Base-by-base conservation (phyloP, 2,797 vertebrate species). In the Notamacropus eugenii region DNA sequence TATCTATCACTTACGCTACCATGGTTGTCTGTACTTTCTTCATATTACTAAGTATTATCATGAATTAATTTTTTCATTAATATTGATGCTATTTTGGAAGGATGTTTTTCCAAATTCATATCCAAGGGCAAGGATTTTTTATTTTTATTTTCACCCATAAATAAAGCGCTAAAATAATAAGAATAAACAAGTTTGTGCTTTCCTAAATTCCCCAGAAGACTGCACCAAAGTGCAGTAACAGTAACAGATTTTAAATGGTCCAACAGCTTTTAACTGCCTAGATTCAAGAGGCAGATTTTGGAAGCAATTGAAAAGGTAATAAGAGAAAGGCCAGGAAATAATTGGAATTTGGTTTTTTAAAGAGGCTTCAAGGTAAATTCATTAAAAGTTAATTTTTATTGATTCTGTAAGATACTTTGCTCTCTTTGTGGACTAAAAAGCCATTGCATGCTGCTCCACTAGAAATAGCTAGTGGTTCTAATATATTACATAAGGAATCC, bases 331-430 rank as follows among this genome's bases (percentile, higher is more conserved):
- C 67, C 91, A 82, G 40, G 59, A 97, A 98, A 91, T 96, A 97
- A 95, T 54, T 96, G 92, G 46, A 54, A 97, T 90, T 93, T 87
- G 55, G 0, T 34, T 31, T 96, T 98, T 98, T 95, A 90, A 95
- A 97, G 95, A 93, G 50, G 90, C 24, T 97, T 67, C 34, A 91
- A 96, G 96, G 95, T 96, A 97, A 97, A 97, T 92, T 95, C 4
- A 95, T 87, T 95, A 74, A 54, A 67, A 50, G 19, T 95, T 96
- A 94, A 96, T 95, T 97, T 98, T 95, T 93, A 94, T 95, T 97
- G 93, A 95, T 96, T 98, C 91, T 93, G 8, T 50, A 54, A 54
- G n/a, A 19, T 96, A 54, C 74, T 95, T 74, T 90, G 11, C 29
- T 92, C 16, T 94, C 55, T 93, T 92, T 58, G 13, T 96, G 90